Evolutionary conservation across 2,888 invertebrate species (phyloP), one percentile per base, ranked within the genome.

Genomic region (Octonoba sinensis): DNA sequence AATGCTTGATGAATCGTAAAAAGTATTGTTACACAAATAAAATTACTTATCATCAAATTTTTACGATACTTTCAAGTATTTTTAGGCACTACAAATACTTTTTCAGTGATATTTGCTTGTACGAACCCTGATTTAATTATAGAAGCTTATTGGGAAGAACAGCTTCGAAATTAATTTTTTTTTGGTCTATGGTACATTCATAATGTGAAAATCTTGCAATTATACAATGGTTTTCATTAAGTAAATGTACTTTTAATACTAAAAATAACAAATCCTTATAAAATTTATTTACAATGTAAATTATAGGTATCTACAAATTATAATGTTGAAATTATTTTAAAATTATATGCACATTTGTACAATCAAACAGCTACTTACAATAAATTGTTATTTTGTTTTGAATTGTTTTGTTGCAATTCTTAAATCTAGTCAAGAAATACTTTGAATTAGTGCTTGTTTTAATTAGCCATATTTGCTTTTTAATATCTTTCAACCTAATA

Each of bases 401-500:
- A 49, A 22, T 13, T 24, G 16, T 36, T 20, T 4, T 46, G 20
- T 56, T 36, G 57, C 57, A 57, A 24, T 22, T n/a, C 12, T 20
- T 70, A 16, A 59, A 22, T 71, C 59, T 71, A 49, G 60, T 59
- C 47, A 36, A 36, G 27, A 27, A 27, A 16, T 54, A 49, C 16
- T 59, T 59, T 24, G 49, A 57, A n/a, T 15, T 51, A 27, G 24
- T 67, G 56, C 36, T 12, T 49, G 20, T 24, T 4, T 59, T 46
- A 46, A 56, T 27, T 56, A 36, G n/a, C 20, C 18, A n/a, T 36
- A 15, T 24, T n/a, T 24, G 46, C 46, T 57, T 59, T 76, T 69
- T 51, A 62, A 76, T 69, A 47, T 46, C 36, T 72, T 49, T 65
- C 49, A 20, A 51, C 44, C 18, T 74, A 65, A 47, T n/a, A 65